Conservation (phyloP, 2,888 invertebrate species). For the Stenurella melanura region DNA sequence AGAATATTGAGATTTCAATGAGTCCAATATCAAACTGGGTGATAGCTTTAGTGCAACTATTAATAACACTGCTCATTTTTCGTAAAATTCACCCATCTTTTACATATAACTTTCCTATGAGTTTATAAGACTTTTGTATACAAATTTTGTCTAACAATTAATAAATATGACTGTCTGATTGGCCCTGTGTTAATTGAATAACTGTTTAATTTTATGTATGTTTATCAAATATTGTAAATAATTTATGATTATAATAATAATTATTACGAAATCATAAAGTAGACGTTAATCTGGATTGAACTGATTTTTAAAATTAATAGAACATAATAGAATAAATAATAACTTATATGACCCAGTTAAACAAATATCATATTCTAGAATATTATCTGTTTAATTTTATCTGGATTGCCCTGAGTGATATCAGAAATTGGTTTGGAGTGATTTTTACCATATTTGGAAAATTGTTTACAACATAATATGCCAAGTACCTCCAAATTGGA, state of each 20-base stretch:
- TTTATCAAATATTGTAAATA: background rate
- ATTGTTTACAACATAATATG: background rate
- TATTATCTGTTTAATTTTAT: background rate
- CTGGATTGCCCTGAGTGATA: background rate
- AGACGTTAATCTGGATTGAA: background rate
- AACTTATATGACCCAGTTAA: background rate
- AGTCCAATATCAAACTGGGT: too few relatives aligned
- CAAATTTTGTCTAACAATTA: too few relatives aligned
- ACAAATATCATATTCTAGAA: background rate
- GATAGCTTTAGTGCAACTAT: too few relatives aligned
- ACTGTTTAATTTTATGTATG: background rate
- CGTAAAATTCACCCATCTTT: too few relatives aligned
- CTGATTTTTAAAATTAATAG: background rate
- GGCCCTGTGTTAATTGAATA: too few relatives aligned
- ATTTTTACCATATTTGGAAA: background rate
- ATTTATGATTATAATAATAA: background rate
- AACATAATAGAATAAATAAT: background rate
- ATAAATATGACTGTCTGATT: too few relatives aligned
- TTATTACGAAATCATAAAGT: background rate
- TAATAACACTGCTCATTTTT: too few relatives aligned
- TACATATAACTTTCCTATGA: too few relatives aligned
- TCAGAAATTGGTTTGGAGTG: background rate
- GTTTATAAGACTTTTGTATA: too few relatives aligned
- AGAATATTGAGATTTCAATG: too few relatives aligned
- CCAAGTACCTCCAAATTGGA: constrained; percentile 6